Conservation (phyloP, 1,140 invertebrate species). For the Thalassaphorura encarpata region DNA sequence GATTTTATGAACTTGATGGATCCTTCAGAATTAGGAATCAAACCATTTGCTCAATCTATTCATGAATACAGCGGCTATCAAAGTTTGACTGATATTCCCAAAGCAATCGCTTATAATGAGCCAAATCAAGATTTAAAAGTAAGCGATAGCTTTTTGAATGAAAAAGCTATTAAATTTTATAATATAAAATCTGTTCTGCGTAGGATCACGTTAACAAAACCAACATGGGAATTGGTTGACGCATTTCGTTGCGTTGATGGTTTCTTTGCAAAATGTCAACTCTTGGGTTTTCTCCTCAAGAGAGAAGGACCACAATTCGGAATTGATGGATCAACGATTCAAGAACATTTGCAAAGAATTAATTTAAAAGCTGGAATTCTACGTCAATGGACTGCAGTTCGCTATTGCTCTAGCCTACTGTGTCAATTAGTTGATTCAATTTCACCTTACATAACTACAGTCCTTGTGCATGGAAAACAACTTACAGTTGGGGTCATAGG, state of each 20-base stretch:
- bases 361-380: slow-evolving; percentile 77
- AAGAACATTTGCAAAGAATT: slow-evolving; percentile 61
- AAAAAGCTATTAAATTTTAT: slow-evolving; percentile 4
- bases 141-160: slow-evolving; percentile 27
- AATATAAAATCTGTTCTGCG: too few relatives aligned
- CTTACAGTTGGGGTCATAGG: slow-evolving; percentile 90
- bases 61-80: slow-evolving; percentile 91
- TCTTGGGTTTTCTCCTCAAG: slow-evolving; percentile 73
- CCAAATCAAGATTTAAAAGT: slow-evolving; percentile 51
- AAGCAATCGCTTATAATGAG: slow-evolving; percentile 60
- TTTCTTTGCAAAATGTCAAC: slow-evolving; percentile 65
- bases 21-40: slow-evolving; percentile 57
- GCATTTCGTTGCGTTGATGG: slow-evolving; percentile 57
- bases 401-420: slow-evolving; percentile 85
- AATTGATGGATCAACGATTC: slow-evolving; percentile 53
- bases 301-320: slow-evolving; percentile 71
- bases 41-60: slow-evolving; percentile 75
- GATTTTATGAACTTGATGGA: slow-evolving; percentile 80
- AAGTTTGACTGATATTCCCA: slow-evolving; percentile 93
- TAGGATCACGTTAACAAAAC: slow-evolving; percentile 36
- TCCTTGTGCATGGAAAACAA: slow-evolving; percentile 94
- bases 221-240: slow-evolving; percentile 61
- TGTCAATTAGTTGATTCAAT: slow-evolving; percentile 94
- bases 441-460: slow-evolving; percentile 93
- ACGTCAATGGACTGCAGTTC: slow-evolving; percentile 84